Conservation (phyloP, 2,888 invertebrate genomes). For the Dinocampus coccinellae region DNA sequence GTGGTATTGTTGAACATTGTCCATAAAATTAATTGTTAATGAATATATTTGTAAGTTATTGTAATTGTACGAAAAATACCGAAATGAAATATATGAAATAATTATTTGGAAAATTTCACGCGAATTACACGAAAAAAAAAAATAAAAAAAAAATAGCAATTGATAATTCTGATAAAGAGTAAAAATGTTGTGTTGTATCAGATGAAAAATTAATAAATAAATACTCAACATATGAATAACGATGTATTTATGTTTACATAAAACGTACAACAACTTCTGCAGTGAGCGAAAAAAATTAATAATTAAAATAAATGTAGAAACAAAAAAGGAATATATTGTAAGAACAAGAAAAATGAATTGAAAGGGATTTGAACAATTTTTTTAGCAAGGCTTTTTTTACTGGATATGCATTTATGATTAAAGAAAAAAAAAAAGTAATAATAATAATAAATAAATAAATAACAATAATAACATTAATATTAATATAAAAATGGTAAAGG, state of each 20-base stretch:
- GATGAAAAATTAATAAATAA: background rate
- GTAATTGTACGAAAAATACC: background rate
- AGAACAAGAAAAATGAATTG: background rate
- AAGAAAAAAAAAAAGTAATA: background rate
- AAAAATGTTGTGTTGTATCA: background rate
- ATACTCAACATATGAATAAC: background rate
- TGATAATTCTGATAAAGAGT: background rate
- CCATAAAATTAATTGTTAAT: slow-evolving; percentile 57
- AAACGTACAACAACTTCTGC: background rate
- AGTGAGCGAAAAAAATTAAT: background rate
- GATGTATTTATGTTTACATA: background rate
- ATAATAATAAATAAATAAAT: background rate
- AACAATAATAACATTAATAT: too few relatives aligned
- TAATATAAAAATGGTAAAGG: too few relatives aligned
- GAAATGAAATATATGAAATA: slow-evolving; percentile 5
- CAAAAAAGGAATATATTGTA: background rate
- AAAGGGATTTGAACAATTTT: background rate
- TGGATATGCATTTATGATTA: background rate
- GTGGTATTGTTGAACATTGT: slow-evolving; percentile 60
- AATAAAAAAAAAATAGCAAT: background rate
- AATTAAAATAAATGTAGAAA: background rate
- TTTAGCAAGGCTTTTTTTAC: background rate
- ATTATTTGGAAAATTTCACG: background rate
- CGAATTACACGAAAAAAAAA: background rate
- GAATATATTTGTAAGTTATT: slow-evolving; percentile 45